Base-by-base conservation (phyloP, 2,797 vertebrate genomes). In the Enteromius viviparus region DNA sequence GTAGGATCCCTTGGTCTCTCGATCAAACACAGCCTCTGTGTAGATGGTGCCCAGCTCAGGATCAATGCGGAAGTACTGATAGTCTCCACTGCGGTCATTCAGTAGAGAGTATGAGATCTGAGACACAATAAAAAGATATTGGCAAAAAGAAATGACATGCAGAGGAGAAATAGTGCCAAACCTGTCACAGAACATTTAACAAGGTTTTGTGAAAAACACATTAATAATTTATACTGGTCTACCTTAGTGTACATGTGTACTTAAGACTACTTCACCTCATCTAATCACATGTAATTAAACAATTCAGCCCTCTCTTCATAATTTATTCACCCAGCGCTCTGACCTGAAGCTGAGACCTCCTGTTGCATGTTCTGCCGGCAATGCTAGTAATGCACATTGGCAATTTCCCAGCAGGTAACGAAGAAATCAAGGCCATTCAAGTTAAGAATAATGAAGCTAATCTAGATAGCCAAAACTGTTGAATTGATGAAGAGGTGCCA, bases 21-120 rank as follows among this genome's bases (percentile, higher is more conserved):
- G 94, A 84, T 97, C 96, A 89, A 97, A 97, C 89, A 96, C 94
- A 0, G 95, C 90, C 78, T 95, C 90, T 0, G 95, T 95, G 88
- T 94, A 96, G 89, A 97, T 94, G 80, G 93, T 94, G 64, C 97
- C 97, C 68, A 94, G 91, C 85, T 94, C 93, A 0, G 95, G 90
- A 86, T 97, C 95, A 37, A 97, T 91, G 45, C 40, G 92, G 85
- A 97, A 97, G 86, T 89, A 93, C n/a, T 89, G 89, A 86, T 96
- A 94, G 90, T 97, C 97, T 64, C 95, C 94, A 53, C 94, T 95
- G 66, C 93, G 93, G 86, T 97, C 97, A 58, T 92, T 95, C 76
- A 97, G 90, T 85, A 97, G 88, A n/a, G 94, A 96, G 88, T 98
- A 98, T 64, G 93, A 95, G 83, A 98, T 94, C 96, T 98, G 87